Evolutionary conservation across 2,797 vertebrate species (phyloP).

Genomic region (Pristis pectinata): DNA sequence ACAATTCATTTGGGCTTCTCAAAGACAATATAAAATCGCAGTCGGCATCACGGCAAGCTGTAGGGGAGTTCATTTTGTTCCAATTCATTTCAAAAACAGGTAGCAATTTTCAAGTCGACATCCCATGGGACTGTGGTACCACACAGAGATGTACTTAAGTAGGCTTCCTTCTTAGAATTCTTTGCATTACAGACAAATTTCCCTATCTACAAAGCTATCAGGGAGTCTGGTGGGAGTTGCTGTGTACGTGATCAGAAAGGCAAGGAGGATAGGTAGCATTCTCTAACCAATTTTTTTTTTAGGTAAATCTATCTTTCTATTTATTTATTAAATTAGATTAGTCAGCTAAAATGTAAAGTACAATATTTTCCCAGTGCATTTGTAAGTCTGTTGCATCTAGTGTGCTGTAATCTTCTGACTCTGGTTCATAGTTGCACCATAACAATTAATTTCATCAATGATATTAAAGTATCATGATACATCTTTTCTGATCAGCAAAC

Average conservation of each 20-base stretch:
- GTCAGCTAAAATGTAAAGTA: constrained; percentile 27
- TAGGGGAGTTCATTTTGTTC: constrained; percentile 35
- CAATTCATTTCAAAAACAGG: constrained; percentile 37
- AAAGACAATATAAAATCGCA: constrained; percentile 20
- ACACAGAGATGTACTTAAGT: constrained; percentile 36
- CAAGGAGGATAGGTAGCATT: constrained; percentile 26
- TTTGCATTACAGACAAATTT: constrained; percentile 38
- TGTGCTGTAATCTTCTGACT: background rate
- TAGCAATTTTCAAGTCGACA: constrained; percentile 33
- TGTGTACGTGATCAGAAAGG: background rate
- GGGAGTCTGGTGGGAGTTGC: constrained; percentile 24
- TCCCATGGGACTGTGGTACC: constrained; percentile 29
- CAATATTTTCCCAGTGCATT: constrained; percentile 1
- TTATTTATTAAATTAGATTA: constrained; percentile 29
- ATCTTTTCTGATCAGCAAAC: background rate
- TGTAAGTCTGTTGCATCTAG: background rate
- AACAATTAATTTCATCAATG: too few species aligned
- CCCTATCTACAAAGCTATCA: constrained; percentile 39
- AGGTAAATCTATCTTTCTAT: background rate
- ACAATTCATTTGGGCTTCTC: constrained; percentile 38
- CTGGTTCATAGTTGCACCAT: background rate
- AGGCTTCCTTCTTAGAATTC: constrained; percentile 38
- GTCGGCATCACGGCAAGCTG: constrained; percentile 20
- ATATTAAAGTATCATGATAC: background rate
- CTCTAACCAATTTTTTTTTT: constrained; percentile 4